These are phyloP conservation scores for Lottia gigantea DNA, from an alignment of 2,888 invertebrate species.

Conservation along the genomic window DNA sequence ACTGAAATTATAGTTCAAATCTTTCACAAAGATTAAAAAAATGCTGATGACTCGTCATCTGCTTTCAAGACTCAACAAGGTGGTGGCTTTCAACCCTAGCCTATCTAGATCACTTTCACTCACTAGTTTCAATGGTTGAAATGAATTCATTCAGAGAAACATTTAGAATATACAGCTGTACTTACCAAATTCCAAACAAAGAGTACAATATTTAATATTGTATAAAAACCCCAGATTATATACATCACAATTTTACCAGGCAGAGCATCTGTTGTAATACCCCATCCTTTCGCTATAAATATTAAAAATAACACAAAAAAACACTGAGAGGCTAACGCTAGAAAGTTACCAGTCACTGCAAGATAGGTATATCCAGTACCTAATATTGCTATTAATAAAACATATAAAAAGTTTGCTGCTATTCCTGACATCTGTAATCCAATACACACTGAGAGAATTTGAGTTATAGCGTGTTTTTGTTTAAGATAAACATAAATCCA, in stretches of 20 bases:
- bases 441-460: conserved; percentile 88
- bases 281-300: conserved; percentile 96
- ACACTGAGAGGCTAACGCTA: conserved; percentile 90
- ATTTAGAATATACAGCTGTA: conserved; percentile 35
- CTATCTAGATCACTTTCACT: too few relatives aligned
- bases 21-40: too few relatives aligned
- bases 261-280: conserved; percentile 89
- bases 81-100: too few relatives aligned
- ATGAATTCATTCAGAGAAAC: too few relatives aligned
- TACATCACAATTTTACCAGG: conserved; percentile 86
- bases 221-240: conserved; percentile 91
- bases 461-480: conserved; percentile 91
- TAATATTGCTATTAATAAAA: conserved; percentile 89
- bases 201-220: conserved; percentile 88
- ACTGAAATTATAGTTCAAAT: too few relatives aligned
- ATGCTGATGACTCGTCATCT: too few relatives aligned
- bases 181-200: conserved; percentile 97
- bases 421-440: conserved; percentile 86
- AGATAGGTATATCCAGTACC: conserved; percentile 87
- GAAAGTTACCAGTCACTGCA: conserved; percentile 88
- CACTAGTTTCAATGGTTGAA: too few relatives aligned
- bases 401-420: conserved; percentile 87
- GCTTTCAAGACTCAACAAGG: too few relatives aligned
- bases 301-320: conserved; percentile 92
- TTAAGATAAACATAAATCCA: conserved; percentile 90